Evolutionary conservation across 2,797 vertebrate genomes (phyloP).

Genomic region (Lepilemur septentrionalis): DNA sequence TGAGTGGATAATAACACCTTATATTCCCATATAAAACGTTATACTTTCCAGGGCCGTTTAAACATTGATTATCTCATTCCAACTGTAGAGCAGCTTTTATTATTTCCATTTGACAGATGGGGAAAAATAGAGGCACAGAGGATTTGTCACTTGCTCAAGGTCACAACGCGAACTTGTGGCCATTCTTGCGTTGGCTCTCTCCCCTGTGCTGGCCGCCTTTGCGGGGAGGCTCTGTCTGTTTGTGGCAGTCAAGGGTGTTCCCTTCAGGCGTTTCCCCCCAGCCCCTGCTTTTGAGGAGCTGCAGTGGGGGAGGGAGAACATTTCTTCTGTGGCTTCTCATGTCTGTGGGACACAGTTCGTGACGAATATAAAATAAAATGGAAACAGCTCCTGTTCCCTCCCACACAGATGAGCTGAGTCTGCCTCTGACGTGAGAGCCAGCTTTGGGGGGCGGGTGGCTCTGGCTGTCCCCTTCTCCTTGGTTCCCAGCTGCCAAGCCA

Average conservation of each 20-base stretch:
- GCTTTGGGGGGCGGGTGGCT: not conserved
- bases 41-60: slow-evolving; percentile 35
- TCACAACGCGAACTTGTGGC: not conserved
- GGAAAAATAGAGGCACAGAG: not conserved
- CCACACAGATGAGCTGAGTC: slow-evolving; percentile 51
- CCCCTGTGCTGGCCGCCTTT: not conserved
- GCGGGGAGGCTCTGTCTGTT: not conserved
- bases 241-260: not conserved
- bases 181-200: not conserved
- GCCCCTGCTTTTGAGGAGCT: slow-evolving; percentile 31
- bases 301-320: not conserved
- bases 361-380: slow-evolving; percentile 70
- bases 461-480: slow-evolving; percentile 17
- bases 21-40: not conserved
- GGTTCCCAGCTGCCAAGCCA: not conserved
- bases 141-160: slow-evolving; percentile 48
- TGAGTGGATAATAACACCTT: slow-evolving; percentile 55
- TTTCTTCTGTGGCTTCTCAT: slow-evolving; percentile 17
- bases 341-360: slow-evolving; percentile 63
- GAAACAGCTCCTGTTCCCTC: slow-evolving; percentile 66
- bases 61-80: slow-evolving; percentile 51
- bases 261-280: not conserved
- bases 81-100: slow-evolving; percentile 50
- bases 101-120: slow-evolving; percentile 57
- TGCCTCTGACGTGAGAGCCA: slow-evolving; percentile 54